phyloP scores from a whole-genome alignment of 2,797 vertebrate genomes.

The Phataginus tricuspis region DNA sequence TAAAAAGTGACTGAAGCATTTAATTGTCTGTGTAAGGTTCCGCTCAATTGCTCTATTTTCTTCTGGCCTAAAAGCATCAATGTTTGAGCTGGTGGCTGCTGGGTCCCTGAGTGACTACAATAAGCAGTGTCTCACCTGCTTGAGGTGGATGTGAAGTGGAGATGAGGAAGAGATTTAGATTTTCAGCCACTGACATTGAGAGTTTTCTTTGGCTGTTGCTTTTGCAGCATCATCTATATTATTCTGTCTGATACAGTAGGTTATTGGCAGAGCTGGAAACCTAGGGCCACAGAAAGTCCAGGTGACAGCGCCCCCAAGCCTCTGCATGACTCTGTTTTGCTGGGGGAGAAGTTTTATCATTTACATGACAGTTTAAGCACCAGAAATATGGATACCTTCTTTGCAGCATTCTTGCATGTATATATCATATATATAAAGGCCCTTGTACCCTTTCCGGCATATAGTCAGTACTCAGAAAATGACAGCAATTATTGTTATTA shows the following conservation, averaged over 20 bases:
- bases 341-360: not conserved
- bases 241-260: not conserved
- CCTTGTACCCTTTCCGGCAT: not conserved
- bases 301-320: not conserved
- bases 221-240: not conserved
- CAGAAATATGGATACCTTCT: not conserved
- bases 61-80: accelerated
- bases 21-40: too few species aligned
- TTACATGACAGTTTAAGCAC: not conserved
- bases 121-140: not conserved
- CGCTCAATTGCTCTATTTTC: accelerated
- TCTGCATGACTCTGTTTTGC: not conserved
- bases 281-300: not conserved
- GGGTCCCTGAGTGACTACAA: too few species aligned
- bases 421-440: not conserved
- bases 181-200: not conserved
- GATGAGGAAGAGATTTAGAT: not conserved
- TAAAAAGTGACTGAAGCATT: not conserved
- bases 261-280: not conserved
- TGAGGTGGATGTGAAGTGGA: accelerated
- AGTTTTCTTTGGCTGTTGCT: not conserved
- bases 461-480: not conserved
- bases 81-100: accelerated
- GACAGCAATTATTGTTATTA: not conserved
- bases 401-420: not conserved